phyloP scores from a whole-genome alignment of 2,113 vertebrate species.

The Progne subis region DNA sequence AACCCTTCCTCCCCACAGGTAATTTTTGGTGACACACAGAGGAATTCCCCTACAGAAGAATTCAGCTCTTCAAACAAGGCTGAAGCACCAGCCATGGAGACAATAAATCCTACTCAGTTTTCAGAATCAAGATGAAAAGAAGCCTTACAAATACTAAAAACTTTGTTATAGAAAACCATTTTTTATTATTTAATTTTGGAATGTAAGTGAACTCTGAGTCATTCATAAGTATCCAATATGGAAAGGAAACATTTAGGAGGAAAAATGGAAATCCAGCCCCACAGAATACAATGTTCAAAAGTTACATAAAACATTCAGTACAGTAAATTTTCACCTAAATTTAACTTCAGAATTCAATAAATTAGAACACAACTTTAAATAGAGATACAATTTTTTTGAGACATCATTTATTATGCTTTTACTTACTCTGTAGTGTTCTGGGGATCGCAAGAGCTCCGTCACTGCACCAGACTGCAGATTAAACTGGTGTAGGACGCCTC shows the following conservation, averaged over 20 bases:
- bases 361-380: not conserved
- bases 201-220: not conserved
- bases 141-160: not conserved
- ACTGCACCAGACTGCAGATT: slow-evolving; percentile 75
- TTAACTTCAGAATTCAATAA: not conserved
- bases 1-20: not conserved
- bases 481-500: slow-evolving; percentile 72
- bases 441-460: slow-evolving; percentile 62
- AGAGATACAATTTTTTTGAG: not conserved
- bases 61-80: not conserved
- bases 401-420: not conserved
- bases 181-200: not conserved
- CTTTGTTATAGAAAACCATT: not conserved
- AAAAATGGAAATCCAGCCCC: not conserved
- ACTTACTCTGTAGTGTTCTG: slow-evolving; percentile 77
- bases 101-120: not conserved
- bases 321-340: not conserved
- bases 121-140: not conserved
- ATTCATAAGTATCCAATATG: not conserved
- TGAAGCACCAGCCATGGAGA: not conserved
- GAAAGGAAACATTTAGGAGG: not conserved
- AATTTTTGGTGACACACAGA: not conserved
- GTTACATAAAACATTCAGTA: not conserved
- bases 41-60: not conserved
- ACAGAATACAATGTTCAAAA: not conserved